These are phyloP conservation scores for Drosophila paucipuncta DNA, from an alignment of 2,888 invertebrate genomes.

Conservation along the genomic window DNA sequence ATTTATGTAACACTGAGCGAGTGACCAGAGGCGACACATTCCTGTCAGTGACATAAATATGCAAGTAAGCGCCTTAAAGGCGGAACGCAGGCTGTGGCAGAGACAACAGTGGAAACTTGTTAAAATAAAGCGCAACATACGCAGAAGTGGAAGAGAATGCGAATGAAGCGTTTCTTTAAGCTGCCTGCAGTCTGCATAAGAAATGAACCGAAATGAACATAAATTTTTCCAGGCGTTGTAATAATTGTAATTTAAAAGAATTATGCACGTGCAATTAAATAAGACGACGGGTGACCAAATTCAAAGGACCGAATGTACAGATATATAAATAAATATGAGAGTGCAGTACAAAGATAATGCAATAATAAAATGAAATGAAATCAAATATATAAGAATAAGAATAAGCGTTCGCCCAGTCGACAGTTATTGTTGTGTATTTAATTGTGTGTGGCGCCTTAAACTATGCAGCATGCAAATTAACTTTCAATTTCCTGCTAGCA, in stretches of 20 bases:
- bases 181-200: slow-evolving; percentile 62
- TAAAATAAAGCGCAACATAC: slow-evolving; percentile 64
- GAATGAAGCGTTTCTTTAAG: slow-evolving; percentile 57
- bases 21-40: slow-evolving; percentile 53
- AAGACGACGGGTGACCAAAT: slow-evolving; percentile 48
- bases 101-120: slow-evolving; percentile 52
- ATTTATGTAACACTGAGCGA: slow-evolving; percentile 51
- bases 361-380: slow-evolving; percentile 67
- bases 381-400: slow-evolving; percentile 58
- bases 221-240: slow-evolving; percentile 64
- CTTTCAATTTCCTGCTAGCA: slow-evolving; percentile 74
- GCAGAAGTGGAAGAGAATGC: slow-evolving; percentile 8
- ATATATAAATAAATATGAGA: slow-evolving; percentile 55
- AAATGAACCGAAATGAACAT: slow-evolving; percentile 65
- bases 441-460: slow-evolving; percentile 68
- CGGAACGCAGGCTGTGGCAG: slow-evolving; percentile 7
- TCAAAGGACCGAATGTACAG: slow-evolving; percentile 1
- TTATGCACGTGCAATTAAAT: slow-evolving; percentile 81
- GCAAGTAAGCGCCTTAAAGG: slow-evolving; percentile 79
- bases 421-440: slow-evolving; percentile 78
- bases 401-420: slow-evolving; percentile 56
- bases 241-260: slow-evolving; percentile 80
- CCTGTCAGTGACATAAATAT: slow-evolving; percentile 74
- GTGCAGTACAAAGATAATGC: slow-evolving; percentile 66
- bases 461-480: slow-evolving; percentile 77